A percentile compares a stretch with the other conserved stretches of the same genome.
phyloP scores from a whole-genome alignment of 2,113 vertebrate species.

The Scortum barcoo region DNA sequence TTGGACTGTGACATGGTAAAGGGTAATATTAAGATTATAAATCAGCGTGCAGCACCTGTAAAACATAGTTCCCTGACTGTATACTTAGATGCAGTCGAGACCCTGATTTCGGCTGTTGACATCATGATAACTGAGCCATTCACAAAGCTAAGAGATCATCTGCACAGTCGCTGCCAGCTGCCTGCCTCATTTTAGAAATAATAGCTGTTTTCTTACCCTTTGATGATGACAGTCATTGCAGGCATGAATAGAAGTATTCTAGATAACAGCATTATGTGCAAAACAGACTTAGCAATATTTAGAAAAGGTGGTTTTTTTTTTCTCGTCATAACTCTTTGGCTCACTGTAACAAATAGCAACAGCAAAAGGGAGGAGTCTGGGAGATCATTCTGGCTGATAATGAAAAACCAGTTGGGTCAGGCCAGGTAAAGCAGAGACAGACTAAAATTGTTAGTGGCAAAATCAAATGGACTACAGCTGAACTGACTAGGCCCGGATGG shows the following conservation, averaged over 20 bases:
- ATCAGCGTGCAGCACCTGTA: neutral
- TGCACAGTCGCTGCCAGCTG: neutral
- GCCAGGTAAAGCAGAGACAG: conserved; percentile 18
- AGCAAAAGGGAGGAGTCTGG: conserved; percentile 6
- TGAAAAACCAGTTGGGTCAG: conserved; percentile 18
- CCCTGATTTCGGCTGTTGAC: neutral
- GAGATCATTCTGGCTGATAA: conserved; percentile 13
- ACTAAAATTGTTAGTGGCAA: conserved; percentile 43
- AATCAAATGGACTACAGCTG: conserved; percentile 33
- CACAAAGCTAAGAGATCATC: neutral
- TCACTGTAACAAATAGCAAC: conserved; percentile 12
- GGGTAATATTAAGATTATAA: neutral
- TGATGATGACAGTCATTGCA: neutral
- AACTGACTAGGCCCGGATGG: conserved; percentile 47
- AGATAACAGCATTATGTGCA: neutral
- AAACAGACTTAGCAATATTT: neutral
- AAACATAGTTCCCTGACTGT: conserved; percentile 1
- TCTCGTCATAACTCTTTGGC: neutral
- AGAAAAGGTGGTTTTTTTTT: neutral
- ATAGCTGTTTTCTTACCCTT: neutral
- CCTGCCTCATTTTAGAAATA: neutral
- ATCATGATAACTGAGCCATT: conserved; percentile 16
- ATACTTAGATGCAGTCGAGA: neutral
- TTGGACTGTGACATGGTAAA: neutral
- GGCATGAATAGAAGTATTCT: neutral